Percentiles rank a stretch among this genome's conserved stretches.
phyloP scores from a whole-genome alignment of 2,113 vertebrate genomes.

The Tonatia bakeri region DNA sequence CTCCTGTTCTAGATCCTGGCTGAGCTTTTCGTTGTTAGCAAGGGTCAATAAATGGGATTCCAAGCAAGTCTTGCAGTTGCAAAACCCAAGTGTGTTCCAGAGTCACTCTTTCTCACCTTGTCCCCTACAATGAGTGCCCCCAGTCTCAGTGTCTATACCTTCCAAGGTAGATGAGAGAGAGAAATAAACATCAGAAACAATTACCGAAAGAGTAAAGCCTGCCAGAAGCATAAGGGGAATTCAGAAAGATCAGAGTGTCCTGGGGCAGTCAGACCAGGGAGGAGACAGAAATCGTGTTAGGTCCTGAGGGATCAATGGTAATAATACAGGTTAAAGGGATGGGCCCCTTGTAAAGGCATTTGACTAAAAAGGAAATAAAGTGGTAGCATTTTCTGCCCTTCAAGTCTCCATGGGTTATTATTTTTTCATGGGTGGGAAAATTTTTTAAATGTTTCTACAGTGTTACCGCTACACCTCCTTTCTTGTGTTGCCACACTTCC shows the following conservation, averaged over 20 bases:
- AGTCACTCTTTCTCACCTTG: background rate
- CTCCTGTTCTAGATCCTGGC: too few species aligned
- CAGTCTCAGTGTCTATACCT: background rate
- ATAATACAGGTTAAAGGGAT: constrained; percentile 41
- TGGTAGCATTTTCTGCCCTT: constrained; percentile 47
- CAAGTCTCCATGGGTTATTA: constrained; percentile 22
- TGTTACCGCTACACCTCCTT: constrained; percentile 25
- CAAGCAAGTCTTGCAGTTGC: background rate
- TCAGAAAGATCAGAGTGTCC: background rate
- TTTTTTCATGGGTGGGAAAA: constrained; percentile 59
- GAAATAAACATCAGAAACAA: background rate
- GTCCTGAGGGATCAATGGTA: constrained; percentile 25
- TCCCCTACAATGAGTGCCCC: background rate
- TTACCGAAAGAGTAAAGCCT: background rate
- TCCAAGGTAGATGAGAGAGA: background rate
- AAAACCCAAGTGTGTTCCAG: background rate
- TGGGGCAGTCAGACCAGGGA: background rate
- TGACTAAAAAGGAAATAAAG: constrained; percentile 55
- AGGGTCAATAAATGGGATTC: background rate
- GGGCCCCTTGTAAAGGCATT: constrained; percentile 30
- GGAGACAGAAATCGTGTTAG: constrained; percentile 2
- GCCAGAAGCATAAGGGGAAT: background rate
- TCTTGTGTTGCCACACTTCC: constrained; percentile 27
- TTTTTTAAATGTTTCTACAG: background rate
- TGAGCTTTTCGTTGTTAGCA: background rate